Conservation (phyloP, 2,797 vertebrate genomes). For the Amblyraja radiata region DNA sequence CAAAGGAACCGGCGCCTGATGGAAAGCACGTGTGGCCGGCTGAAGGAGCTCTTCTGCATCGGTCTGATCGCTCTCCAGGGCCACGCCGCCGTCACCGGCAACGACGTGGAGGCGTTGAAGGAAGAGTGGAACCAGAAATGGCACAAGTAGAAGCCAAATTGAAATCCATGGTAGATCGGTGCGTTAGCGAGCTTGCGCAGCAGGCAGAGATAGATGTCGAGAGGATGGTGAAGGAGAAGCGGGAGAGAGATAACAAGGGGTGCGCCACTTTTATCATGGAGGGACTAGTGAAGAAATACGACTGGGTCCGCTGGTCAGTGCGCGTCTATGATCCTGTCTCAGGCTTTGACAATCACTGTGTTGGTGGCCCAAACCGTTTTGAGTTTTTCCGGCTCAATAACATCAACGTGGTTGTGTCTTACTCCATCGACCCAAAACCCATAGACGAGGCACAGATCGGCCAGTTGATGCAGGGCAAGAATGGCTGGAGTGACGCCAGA, state of each 20-base stretch:
- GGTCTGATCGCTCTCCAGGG: slow-evolving; percentile 65
- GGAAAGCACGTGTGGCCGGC: slow-evolving; percentile 62
- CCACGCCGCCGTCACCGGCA: slow-evolving; percentile 55
- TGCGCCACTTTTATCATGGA: slow-evolving; percentile 55
- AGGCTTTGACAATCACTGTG: slow-evolving; percentile 55
- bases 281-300: slow-evolving; percentile 57
- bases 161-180: slow-evolving; percentile 57
- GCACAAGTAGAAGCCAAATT: slow-evolving; percentile 58
- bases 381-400: slow-evolving; percentile 51
- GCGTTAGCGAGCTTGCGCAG: slow-evolving; percentile 58
- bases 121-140: slow-evolving; percentile 59
- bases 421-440: slow-evolving; percentile 60
- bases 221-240: slow-evolving; percentile 54
- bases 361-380: slow-evolving; percentile 61
- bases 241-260: slow-evolving; percentile 51
- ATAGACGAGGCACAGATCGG: slow-evolving; percentile 53
- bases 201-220: slow-evolving; percentile 57
- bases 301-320: slow-evolving; percentile 69
- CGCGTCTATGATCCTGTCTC: slow-evolving; percentile 55
- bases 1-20: slow-evolving; percentile 59
- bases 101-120: slow-evolving; percentile 57
- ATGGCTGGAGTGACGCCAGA: slow-evolving; percentile 49
- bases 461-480: slow-evolving; percentile 55
- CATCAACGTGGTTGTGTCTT: slow-evolving; percentile 61
- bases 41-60: slow-evolving; percentile 68